Conservation (phyloP, 2,797 vertebrate genomes). For the Saxicola maurus region DNA sequence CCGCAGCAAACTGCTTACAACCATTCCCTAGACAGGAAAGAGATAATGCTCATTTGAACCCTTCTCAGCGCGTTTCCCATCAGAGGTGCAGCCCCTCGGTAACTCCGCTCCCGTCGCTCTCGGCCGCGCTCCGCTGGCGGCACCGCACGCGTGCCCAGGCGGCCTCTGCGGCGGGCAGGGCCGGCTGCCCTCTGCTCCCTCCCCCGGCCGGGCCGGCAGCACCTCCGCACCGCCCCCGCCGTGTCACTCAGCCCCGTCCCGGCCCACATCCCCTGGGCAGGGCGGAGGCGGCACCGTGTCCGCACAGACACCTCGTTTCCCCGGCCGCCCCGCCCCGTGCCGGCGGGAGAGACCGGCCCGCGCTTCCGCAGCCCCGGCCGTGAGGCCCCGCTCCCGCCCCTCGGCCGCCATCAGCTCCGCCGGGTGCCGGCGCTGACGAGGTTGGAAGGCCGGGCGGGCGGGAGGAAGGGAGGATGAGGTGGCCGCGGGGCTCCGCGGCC, state of each 20-base stretch:
- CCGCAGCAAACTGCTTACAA: not conserved
- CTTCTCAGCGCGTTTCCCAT: not conserved
- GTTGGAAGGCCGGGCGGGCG: not conserved
- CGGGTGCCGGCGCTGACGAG: not conserved
- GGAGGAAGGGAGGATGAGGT: not conserved
- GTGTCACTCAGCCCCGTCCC: not conserved
- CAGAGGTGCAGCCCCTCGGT: rapidly evolving
- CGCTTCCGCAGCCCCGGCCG: rapidly evolving
- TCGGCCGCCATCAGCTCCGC: not conserved
- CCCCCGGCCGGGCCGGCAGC: too few relatives aligned
- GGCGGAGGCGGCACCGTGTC: not conserved
- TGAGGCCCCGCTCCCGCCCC: not conserved
- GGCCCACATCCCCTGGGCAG: not conserved
- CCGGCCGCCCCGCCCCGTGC: too few relatives aligned
- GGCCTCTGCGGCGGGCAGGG: rapidly evolving
- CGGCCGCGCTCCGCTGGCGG: not conserved
- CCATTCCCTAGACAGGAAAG: not conserved
- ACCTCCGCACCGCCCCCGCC: not conserved
- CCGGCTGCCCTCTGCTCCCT: not conserved
- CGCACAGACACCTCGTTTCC: too few relatives aligned
- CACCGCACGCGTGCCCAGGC: rapidly evolving
- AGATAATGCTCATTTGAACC: too few relatives aligned
- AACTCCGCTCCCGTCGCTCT: rapidly evolving
- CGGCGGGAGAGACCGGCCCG: rapidly evolving
- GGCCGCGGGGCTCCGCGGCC: too few relatives aligned